Conservation (phyloP, 2,888 invertebrate genomes). For the Gryllus longicercus region DNA sequence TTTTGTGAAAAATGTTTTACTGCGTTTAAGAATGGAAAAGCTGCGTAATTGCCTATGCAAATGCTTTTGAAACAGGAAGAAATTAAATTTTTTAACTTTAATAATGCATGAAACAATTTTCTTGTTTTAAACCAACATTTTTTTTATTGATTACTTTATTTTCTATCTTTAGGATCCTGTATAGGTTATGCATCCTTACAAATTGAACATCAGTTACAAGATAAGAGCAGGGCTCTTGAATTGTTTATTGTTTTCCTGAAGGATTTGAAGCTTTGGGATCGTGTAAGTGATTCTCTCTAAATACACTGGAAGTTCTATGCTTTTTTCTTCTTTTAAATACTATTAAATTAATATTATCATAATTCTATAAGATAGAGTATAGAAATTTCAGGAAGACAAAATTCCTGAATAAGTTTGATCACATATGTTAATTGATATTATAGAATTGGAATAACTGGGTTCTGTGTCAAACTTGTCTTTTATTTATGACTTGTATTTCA, state of each 20-base stretch:
- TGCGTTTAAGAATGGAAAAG: no score
- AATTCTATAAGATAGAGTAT: no score
- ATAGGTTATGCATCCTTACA: slow-evolving; percentile 79
- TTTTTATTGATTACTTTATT: not conserved
- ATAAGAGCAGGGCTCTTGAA: slow-evolving; percentile 78
- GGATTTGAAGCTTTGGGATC: slow-evolving; percentile 62
- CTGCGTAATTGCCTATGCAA: no score
- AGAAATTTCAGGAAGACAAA: no score
- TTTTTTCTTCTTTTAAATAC: no score
- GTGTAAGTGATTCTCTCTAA: slow-evolving; percentile 48
- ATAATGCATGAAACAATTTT: not conserved
- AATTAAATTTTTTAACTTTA: not conserved
- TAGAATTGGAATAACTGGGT: no score
- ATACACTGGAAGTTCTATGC: no score
- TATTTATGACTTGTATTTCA: slow-evolving; percentile 39
- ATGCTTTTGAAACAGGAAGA: not conserved
- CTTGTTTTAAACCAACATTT: not conserved
- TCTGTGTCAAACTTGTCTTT: no score
- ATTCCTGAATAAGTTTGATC: no score
- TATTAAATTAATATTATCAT: no score
- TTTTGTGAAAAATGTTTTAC: no score
- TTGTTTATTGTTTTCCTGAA: slow-evolving; percentile 74
- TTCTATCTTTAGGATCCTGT: slow-evolving; percentile 43
- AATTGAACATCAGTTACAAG: slow-evolving; percentile 77
- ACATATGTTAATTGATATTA: no score